phyloP scores from a whole-genome alignment of 1,140 invertebrate species.

The Paralvinella palmiformis region DNA sequence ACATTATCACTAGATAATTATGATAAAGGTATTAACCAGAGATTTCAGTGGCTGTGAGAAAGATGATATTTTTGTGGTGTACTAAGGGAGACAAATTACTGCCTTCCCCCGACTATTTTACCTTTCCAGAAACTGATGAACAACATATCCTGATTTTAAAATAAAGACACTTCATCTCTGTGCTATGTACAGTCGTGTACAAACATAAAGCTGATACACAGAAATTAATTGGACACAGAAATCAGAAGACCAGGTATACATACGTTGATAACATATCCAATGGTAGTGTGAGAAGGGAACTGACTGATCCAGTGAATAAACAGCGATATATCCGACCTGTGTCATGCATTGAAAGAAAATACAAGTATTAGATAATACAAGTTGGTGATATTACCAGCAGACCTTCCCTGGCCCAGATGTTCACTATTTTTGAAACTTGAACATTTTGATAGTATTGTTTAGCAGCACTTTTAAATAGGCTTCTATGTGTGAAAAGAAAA shows the following conservation, averaged over 20 bases:
- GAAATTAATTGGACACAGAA: no score
- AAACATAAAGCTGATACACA: no score
- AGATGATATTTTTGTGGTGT: no score
- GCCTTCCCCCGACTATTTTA: no score
- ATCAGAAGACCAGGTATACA: slow-evolving; percentile 32
- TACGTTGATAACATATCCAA: slow-evolving; percentile 83
- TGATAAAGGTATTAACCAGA: slow-evolving; percentile 1
- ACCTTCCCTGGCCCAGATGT: no score
- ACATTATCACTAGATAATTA: neutral
- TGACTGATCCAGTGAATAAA: slow-evolving; percentile 81
- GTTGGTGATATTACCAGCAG: no score
- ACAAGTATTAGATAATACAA: slow-evolving; percentile 5
- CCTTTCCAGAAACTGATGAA: no score
- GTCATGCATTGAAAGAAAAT: slow-evolving; percentile 28
- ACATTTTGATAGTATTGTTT: neutral
- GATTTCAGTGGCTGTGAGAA: neutral
- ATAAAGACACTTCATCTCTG: no score
- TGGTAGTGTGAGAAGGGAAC: slow-evolving; percentile 71
- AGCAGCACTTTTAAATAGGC: neutral
- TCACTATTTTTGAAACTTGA: neutral
- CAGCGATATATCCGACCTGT: slow-evolving; percentile 82
- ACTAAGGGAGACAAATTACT: no score
- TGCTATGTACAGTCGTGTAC: no score
- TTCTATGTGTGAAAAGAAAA: no score
- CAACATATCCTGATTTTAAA: no score